Base-by-base conservation (phyloP, 2,797 vertebrate genomes). In the Lacerta viridis region DNA sequence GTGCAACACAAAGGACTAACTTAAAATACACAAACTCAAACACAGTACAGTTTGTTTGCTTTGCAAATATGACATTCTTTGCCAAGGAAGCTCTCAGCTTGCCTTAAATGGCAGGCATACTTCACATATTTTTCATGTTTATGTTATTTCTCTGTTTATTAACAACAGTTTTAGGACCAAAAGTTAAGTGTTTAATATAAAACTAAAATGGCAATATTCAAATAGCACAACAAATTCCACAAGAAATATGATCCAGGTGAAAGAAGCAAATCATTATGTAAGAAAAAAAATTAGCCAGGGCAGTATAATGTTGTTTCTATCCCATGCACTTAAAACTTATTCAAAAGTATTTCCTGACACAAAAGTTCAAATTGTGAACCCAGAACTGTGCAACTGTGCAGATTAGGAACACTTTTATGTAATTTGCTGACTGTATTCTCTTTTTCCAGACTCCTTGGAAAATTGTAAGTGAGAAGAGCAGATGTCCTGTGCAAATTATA, bases 121-220 rank as follows among this genome's bases (percentile, higher is more conserved):
- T 85, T 89, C 29, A 92, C 90, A 76, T 64, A 84, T 5, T 71
- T 29, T 41, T 85, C 33, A 55, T n/a, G 17, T 83, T 72, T 80
- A 64, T 71, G 50, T 55, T 55, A 55, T 55, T 55, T 55, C 69
- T 68, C 64, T 50, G 18, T 50, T 79, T 79, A 79, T 50, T 79
- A 55, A 55, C 50, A 55, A 55, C 50, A 33, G 69, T 71, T 71
- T 33, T 71, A 33, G 9, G 69, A 71, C 33, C 50, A 55, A 71
- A 69, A 69, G 69, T 71, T 33, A 36, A 33, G 33, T 7, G 3
- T 8, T 18, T 33, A 72, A 72, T 36, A 72, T 17, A 17, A 36
- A 72, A 33, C n/a, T 17, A 36, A 72, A 36, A 36, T 29, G 10
- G 11, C 61, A 64, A 36, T 36, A 36, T 36, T 36, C 15, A 36